A percentile compares a stretch with the other conserved stretches of the same genome.
Conservation (phyloP, 2,797 vertebrate species). For the Mus caroli region DNA sequence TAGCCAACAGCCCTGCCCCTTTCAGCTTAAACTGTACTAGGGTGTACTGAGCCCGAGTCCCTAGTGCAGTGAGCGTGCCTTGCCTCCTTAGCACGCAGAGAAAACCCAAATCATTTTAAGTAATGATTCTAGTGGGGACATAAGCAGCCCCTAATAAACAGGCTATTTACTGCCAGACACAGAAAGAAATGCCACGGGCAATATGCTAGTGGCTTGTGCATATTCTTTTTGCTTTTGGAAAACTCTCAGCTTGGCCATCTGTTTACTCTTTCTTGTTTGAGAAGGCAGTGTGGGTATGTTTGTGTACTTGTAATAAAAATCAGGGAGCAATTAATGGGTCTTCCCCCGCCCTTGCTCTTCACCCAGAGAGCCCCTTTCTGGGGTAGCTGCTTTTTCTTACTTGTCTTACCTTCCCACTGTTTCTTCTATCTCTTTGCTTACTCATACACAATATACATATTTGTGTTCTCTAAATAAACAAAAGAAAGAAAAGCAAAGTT, state of each 20-base stretch:
- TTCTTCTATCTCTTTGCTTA: background rate
- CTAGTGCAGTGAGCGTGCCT: background rate
- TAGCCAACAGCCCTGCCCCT: too few species aligned
- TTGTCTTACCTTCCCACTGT: background rate
- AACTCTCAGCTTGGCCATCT: background rate
- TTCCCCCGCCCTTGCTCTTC: background rate
- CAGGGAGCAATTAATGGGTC: background rate
- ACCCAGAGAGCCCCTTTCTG: background rate
- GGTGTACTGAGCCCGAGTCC: background rate
- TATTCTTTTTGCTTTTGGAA: conserved; percentile 10
- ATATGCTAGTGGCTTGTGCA: background rate
- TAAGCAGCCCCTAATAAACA: background rate
- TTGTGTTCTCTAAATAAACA: background rate
- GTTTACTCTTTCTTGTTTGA: background rate
- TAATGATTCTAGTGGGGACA: background rate
- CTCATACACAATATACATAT: background rate
- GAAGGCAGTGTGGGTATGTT: background rate
- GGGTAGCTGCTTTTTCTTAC: background rate
- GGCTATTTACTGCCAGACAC: background rate
- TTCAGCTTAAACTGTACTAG: background rate
- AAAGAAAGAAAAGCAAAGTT: background rate
- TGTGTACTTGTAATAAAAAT: background rate
- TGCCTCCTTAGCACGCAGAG: background rate
- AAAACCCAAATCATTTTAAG: conserved; percentile 18
- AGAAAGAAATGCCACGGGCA: background rate